phyloP scores from a whole-genome alignment of 2,888 invertebrate species.

The Phlogophora meticulosa region DNA sequence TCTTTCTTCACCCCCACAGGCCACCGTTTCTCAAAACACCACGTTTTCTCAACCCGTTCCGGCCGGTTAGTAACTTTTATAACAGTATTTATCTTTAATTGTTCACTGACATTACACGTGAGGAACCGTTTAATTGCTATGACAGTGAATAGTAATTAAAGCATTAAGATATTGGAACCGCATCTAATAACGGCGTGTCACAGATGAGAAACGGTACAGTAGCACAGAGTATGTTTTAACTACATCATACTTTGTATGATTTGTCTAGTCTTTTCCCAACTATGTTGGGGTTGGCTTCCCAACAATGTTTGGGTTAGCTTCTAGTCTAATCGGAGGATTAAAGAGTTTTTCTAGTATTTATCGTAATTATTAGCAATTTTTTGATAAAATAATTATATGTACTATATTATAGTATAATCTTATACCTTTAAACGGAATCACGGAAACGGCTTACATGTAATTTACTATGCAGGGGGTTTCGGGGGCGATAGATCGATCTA shows the following conservation, averaged over 20 bases:
- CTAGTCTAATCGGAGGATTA: too few relatives aligned
- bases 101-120: constrained; percentile 48
- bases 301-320: too few relatives aligned
- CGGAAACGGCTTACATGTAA: too few relatives aligned
- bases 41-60: not conserved
- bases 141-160: constrained; percentile 57
- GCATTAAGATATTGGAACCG: constrained; percentile 63
- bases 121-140: constrained; percentile 50
- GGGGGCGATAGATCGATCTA: too few relatives aligned
- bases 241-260: not conserved
- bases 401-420: too few relatives aligned
- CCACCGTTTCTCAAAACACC: not conserved
- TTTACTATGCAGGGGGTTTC: too few relatives aligned
- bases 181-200: constrained; percentile 55
- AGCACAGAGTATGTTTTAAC: constrained; percentile 21
- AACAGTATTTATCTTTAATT: constrained; percentile 61
- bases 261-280: too few relatives aligned
- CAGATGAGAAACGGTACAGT: constrained; percentile 59
- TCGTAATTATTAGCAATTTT: too few relatives aligned
- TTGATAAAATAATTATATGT: too few relatives aligned
- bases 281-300: too few relatives aligned
- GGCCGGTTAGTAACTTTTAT: constrained; percentile 28
- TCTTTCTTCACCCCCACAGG: not conserved
- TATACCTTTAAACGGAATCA: too few relatives aligned
- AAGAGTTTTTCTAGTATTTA: too few relatives aligned